Base-by-base conservation (phyloP, 2,113 vertebrate genomes). In the Falcunculus frontatus region DNA sequence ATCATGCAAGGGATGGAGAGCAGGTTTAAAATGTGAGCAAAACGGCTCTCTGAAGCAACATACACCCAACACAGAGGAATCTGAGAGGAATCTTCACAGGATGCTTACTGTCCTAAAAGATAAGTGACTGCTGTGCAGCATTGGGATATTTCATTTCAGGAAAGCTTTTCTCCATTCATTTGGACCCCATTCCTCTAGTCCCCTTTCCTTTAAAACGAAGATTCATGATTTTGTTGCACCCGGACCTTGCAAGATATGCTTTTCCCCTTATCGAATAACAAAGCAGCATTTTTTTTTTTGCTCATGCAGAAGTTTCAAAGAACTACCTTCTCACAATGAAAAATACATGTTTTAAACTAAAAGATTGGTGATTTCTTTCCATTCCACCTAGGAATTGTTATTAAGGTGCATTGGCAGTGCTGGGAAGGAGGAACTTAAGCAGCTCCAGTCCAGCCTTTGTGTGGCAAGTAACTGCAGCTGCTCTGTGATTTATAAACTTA, bases 31-130 rank as follows among this genome's bases (percentile, higher is more conserved):
- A 52, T 14, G 19, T 27, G n/a, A 52, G 13, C 22, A 84, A 62
- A 87, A 62, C 32, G 76, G 7, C 19, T 17, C 37, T 79, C 57
- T 55, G 46, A 78, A 68, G 26, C 13, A 77, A 22, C 10, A 50
- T 9, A 15, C 4, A 20, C 13, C 6, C 16, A 32, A 18, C 4
- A n/a, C 0, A 5, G 47, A 75, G 9, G 3, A 89, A 32, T 10
- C 32, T 16, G 39, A 65, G 16, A 49, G 18, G 32, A 35, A 30
- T 53, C 1, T 82, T 37, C 52, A 6, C 20, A 27, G 25, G 22
- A 21, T 85, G 35, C 14, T 64, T 68, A 39, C 18, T 64, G 6
- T 39, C 27, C 14, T n/a, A 44, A 56, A 53, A 49, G 5, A 44
- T 5, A 50, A 50, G 18, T 16, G 14, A 8, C 26, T 79, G 19